Base-by-base conservation (phyloP, 2,113 vertebrate species). In the Carettochelys insculpta region DNA sequence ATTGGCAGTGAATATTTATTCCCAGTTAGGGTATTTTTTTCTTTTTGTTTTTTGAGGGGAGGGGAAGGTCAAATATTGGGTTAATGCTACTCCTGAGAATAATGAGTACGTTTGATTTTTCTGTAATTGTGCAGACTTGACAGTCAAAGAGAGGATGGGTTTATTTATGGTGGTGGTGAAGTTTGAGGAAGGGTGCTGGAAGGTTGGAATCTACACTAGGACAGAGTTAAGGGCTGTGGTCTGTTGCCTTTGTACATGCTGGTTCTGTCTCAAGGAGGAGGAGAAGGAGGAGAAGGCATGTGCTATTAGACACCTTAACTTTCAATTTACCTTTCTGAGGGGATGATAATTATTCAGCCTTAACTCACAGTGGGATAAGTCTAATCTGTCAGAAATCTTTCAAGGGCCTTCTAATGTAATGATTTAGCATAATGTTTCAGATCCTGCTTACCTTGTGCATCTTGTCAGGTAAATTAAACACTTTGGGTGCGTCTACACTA, bases 401-500 rank as follows among this genome's bases (percentile, higher is more conserved):
- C 50, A 20, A 29, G 27, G 1, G 16, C 1, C 80, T 90, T 87
- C 78, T 65, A 12, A n/a, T 53, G 45, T 89, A 71, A 0, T 0
- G 51, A 79, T 58, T 87, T 82, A 45, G 16, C 34, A 2, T 85
- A 22, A 8, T 77, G 6, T 31, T 89, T 86, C 47, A 13, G 41
- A 19, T 50, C 79, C 16, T 94, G 34, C 78, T 95, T 68, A 85
- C 77, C 25, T 14, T 82, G 31, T 10, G n/a, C 13, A 43, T 84
- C 24, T 87, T 80, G 53, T 54, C n/a, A 56, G 68, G 54, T 87
- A 71, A 89, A 87, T 10, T 45, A 41, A 29, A 51, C 20, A 31
- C n/a, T 7, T 65, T 45, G 12, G n/a, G n/a, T n/a, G n/a, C n/a
- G n/a, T n/a, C n/a, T n/a, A n/a, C n/a, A n/a, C n/a, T n/a, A n/a